Evolutionary conservation across 2,113 vertebrate species (phyloP), one percentile per base, ranked within the genome.

Genomic region (Rhodinocichla rosea): DNA sequence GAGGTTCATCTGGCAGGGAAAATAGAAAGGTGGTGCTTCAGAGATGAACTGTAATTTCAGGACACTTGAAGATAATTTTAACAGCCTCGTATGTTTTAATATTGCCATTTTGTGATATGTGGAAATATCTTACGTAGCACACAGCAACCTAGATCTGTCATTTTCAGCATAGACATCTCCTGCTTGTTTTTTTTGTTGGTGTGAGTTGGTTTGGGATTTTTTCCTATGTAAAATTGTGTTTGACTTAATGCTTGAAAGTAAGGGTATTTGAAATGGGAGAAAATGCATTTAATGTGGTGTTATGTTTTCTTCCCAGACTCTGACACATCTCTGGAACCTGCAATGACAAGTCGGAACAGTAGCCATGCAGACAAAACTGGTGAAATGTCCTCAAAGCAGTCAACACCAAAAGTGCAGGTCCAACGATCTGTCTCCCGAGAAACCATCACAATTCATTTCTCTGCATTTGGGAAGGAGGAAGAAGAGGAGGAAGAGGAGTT

Each of bases 391-490:
- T 97, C 98, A 93, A 99, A 98, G 95, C 98, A 98, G 49, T 93
- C 98, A 63, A 95, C 98, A 16, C 99, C 99, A 89, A 99, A 99
- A 98, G 98, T 99, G 97, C 99, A 99, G 95, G 99, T 99, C 92
- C 99, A 99, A 78, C 98, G 99, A 93, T 99, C 99, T 14, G 96
- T 98, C 81, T 99, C 99, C 80, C 98, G 98, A 95, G 99, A 99
- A 97, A 99, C 98, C 97, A 99, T 99, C 97, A 99, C 99, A 97
- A 99, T 99, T 98, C 99, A 99, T 98, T 99, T 99, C 98, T 99
- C 99, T 63, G 99, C 99, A 89, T 98, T 98, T 91, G 99, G 99
- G 96, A 99, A 99, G 97, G 99, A 99, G 96, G 99, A 99, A 95
- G 99, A 99, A 79, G 99, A 99, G 62, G 99, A 99, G 87, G 99